Evolutionary conservation across 1,140 invertebrate species (phyloP), one percentile per base, ranked within the genome.

Genomic region (Reticulitermes speratus): DNA sequence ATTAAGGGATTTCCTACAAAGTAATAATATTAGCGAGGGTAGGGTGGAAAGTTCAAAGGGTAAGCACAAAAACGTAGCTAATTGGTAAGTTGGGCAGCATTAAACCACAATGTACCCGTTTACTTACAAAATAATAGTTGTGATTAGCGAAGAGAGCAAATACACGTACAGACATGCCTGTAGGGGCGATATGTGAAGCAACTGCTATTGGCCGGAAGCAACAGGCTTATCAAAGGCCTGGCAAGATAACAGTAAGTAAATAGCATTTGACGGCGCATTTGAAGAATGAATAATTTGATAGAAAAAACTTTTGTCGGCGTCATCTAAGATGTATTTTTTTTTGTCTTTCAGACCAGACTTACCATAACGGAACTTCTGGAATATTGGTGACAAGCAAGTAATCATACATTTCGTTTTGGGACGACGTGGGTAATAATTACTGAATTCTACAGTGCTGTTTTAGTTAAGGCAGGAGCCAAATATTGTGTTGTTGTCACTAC

Each of bases 61-160:
- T 75, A 75, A 75, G 65, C 65, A 75, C 65, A 75, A 75, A 75
- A 75, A 75, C 65, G n/a, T 75, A 30, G 65, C 65, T 75, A 75
- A 75, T 75, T 75, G 65, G 65, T 75, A 75, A 75, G 65, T 75
- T 75, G 65, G 65, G 65, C 65, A 75, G 25, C 65, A 75, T 75
- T 75, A 30, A 75, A 75, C 65, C 65, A 75, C 65, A 75, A 75
- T 75, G 65, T 75, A 30, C 65, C n/a, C 65, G 65, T 30, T 75
- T 75, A 75, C 65, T 25, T 30, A 75, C 65, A 75, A 75, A 75
- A 75, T 25, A 30, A 75, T 30, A 11, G 65, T 30, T 16, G 2
- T 75, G 65, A 75, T 75, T 75, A 75, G n/a, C n/a, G 14, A 75
- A 30, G 52, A 55, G 19, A 12, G 14, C n/a, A 30, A n/a, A 25